Evolutionary conservation across 2,113 vertebrate genomes (phyloP).

Genomic region (Puma concolor): DNA sequence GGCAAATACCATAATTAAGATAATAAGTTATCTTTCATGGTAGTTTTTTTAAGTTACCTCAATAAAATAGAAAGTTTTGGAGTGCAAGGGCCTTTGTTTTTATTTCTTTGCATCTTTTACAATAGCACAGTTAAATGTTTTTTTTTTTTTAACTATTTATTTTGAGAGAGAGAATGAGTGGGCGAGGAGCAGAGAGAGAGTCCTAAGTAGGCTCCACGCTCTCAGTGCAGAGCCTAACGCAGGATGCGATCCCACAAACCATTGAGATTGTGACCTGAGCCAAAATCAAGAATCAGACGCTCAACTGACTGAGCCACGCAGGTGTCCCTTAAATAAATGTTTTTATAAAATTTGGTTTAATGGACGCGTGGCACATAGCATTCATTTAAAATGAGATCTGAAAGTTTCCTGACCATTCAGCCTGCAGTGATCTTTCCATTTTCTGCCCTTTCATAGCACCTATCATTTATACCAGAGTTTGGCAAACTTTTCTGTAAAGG

Average conservation of each 20-base stretch:
- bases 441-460: background rate
- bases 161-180: too few species aligned
- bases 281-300: too few species aligned
- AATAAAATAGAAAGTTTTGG: background rate
- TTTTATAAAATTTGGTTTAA: constrained; percentile 20
- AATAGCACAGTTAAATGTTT: constrained; percentile 6
- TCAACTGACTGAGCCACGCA: too few species aligned
- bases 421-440: background rate
- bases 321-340: background rate
- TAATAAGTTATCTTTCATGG: background rate
- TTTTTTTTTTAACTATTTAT: too few species aligned
- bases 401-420: background rate
- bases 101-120: background rate
- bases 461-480: background rate
- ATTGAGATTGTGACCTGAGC: too few species aligned
- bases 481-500: background rate
- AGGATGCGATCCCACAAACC: too few species aligned
- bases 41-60: background rate
- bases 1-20: background rate
- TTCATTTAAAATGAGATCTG: constrained; percentile 19
- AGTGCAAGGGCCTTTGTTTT: background rate
- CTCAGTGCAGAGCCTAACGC: too few species aligned
- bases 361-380: background rate
- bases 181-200: too few species aligned
- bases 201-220: too few species aligned